A percentile compares a stretch with the other conserved stretches of the same genome.
Conservation (phyloP, 2,888 invertebrate species). For the Monochamus alternatus region DNA sequence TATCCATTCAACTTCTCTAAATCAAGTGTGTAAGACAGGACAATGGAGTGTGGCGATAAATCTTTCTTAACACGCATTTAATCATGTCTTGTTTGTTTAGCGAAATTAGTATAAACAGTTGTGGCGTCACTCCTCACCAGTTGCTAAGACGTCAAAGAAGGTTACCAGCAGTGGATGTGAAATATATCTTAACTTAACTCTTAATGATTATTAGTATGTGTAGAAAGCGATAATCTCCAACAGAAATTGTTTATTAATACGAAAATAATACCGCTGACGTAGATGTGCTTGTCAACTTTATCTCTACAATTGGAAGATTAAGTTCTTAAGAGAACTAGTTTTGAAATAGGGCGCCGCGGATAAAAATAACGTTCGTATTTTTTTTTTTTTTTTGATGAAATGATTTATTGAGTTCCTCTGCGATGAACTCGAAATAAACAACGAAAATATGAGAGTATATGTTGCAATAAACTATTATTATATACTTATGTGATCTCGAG, state of each 20-base stretch:
- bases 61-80: slow-evolving; percentile 2
- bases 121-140: slow-evolving; percentile 1
- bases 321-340: not conserved
- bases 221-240: not conserved
- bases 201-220: not conserved
- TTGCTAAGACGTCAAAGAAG: not conserved
- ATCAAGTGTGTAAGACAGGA: not conserved
- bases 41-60: not conserved
- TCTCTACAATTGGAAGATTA: not conserved
- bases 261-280: slow-evolving; percentile 3
- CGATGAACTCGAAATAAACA: no score
- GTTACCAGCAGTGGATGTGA: not conserved
- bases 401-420: not conserved
- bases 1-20: not conserved
- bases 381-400: not conserved
- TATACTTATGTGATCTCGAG: no score
- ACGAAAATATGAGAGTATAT: no score
- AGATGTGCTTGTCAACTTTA: not conserved
- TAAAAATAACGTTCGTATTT: not conserved
- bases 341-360: not conserved
- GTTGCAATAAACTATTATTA: no score
- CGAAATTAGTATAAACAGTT: slow-evolving; percentile 3
- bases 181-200: not conserved
- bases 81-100: slow-evolving; percentile 1
- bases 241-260: not conserved